Evolutionary conservation across 2,888 invertebrate species (phyloP), one percentile per base, ranked within the genome.

Genomic region (Seira ritae): DNA sequence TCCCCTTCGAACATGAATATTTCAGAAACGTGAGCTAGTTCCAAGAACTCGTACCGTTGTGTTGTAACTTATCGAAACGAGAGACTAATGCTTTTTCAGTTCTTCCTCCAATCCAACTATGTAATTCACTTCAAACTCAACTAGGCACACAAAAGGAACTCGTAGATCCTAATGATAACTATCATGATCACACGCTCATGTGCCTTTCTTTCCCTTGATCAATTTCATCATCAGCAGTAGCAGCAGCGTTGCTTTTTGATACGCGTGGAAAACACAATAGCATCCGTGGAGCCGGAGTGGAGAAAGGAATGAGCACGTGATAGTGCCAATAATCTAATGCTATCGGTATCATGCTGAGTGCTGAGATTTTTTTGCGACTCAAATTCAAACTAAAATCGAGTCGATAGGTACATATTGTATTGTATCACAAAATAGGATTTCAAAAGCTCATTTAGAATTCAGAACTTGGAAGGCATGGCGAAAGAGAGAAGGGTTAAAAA

Each of bases 301-400:
- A 62, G n/a, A 22, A 20, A 62, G 62, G 12, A 62, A 22, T 62
- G 20, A 20, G 22, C 62, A 62, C 62, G 62, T 62, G 62, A 62
- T 22, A 62, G 2, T 62, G 62, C 62, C 19, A 62, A 62, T 62
- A 62, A 62, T 62, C 62, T 62, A 20, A 62, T 62, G 22, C 20
- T 2, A 20, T 62, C 12, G 22, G 55, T 55, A 3, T 55, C 55
- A 55, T 55, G 55, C 55, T 55, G 55, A 17, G n/a, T n/a, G 55
- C 55, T 8, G 55, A 8, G 55, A 55, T 12, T 55, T 55, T 55
- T 55, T 17, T 55, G 55, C 55, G 20, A 62, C 62, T 62, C 22
- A 62, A 20, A 62, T 62, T 22, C 62, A 2, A 3, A 20, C 31
- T 31, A 8, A 3, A 50, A 15, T 50, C 50, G 17, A 50, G 1